phyloP scores from a whole-genome alignment of 2,113 vertebrate species.

The Ailuropoda melanoleuca region DNA sequence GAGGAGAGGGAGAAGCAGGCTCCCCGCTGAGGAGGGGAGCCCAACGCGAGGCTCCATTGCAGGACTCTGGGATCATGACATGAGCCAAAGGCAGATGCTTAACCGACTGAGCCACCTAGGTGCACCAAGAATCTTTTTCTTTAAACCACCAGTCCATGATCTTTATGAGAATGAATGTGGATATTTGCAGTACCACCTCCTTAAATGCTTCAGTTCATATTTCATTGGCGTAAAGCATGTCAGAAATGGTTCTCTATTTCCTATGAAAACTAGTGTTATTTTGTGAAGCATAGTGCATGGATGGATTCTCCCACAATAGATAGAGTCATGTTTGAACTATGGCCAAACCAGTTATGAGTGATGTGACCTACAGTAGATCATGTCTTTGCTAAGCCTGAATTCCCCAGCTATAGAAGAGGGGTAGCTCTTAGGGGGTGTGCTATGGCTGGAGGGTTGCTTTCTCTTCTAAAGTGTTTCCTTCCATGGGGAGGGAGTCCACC shows the following conservation, averaged over 20 bases:
- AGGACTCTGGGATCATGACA: too few relatives aligned
- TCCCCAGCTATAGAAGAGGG: neutral
- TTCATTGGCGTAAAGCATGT: neutral
- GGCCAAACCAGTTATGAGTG: neutral
- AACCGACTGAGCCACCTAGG: too few relatives aligned
- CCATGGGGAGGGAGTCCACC: neutral
- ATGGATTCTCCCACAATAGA: neutral
- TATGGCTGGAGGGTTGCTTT: neutral
- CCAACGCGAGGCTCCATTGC: too few relatives aligned
- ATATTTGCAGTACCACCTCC: neutral
- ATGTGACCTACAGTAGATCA: neutral
- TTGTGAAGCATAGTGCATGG: neutral
- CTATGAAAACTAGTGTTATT: neutral
- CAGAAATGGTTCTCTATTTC: neutral
- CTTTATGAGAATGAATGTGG: neutral
- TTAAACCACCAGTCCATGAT: neutral
- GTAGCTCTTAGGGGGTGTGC: neutral
- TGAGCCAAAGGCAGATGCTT: too few relatives aligned
- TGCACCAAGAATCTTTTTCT: neutral
- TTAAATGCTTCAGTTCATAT: neutral
- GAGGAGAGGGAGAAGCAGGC: too few relatives aligned
- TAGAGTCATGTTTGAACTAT: neutral
- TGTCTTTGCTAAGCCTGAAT: neutral
- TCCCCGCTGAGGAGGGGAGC: too few relatives aligned
- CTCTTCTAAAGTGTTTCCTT: neutral